A percentile compares a stretch with the other conserved stretches of the same genome.
These are phyloP conservation scores for Adelges cooleyi DNA, from an alignment of 1,140 invertebrate species.

Conservation along the genomic window DNA sequence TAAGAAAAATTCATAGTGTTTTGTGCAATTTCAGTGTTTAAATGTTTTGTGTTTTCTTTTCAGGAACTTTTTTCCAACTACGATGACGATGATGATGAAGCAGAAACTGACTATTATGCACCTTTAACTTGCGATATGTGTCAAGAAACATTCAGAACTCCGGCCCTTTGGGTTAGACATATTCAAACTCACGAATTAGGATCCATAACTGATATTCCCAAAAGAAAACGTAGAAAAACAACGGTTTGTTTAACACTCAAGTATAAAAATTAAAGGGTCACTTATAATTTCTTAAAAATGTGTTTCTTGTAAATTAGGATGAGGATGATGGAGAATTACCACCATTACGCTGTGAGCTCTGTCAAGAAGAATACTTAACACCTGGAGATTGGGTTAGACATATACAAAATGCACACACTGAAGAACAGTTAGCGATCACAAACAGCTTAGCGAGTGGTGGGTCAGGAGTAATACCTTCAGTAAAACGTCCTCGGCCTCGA, in stretches of 20 bases:
- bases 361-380: conserved; percentile 65
- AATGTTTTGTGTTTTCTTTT: not conserved
- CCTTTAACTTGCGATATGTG: conserved; percentile 69
- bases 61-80: conserved; percentile 29
- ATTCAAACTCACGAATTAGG: conserved; percentile 44
- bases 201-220: conserved; percentile 32
- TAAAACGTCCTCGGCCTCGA: conserved; percentile 2
- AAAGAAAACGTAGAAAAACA: conserved; percentile 31
- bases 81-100: conserved; percentile 37
- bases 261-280: not conserved
- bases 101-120: conserved; percentile 43
- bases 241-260: not conserved
- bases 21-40: not conserved
- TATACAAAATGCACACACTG: conserved; percentile 68
- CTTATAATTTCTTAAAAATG: not conserved
- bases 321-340: conserved; percentile 53
- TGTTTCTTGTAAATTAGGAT: conserved; percentile 35
- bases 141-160: conserved; percentile 67
- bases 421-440: conserved; percentile 65
- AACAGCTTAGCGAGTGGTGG: conserved; percentile 58
- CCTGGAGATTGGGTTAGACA: conserved; percentile 74
- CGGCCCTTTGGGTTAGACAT: conserved; percentile 67
- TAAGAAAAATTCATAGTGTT: conserved; percentile 31
- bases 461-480: conserved; percentile 37
- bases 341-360: conserved; percentile 61